These are phyloP conservation scores for Vulpes vulpes DNA, from an alignment of 2,113 vertebrate genomes.

Conservation along the genomic window DNA sequence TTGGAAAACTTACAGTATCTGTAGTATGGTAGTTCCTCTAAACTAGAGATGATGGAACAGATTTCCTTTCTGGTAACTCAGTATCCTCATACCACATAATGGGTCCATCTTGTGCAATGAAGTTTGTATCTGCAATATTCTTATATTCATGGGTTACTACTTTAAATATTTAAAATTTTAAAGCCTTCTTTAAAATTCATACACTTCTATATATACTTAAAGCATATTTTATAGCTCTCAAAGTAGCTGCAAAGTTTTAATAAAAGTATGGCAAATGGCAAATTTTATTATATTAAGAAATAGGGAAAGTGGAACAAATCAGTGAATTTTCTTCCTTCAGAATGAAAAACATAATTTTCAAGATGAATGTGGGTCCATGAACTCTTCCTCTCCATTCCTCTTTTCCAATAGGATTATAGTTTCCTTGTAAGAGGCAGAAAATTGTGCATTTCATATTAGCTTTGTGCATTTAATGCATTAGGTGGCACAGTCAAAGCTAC, in stretches of 20 bases:
- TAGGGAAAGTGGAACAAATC: not conserved
- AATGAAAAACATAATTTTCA: not conserved
- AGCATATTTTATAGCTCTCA: not conserved
- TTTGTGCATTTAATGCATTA: not conserved
- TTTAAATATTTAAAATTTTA: not conserved
- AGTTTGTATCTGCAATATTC: not conserved
- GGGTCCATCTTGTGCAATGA: not conserved
- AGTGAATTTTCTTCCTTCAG: not conserved
- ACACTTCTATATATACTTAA: not conserved
- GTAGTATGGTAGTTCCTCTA: not conserved
- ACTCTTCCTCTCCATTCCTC: not conserved
- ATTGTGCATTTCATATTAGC: not conserved
- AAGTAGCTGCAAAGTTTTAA: constrained; percentile 18
- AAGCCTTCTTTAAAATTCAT: not conserved
- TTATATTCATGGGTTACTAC: not conserved
- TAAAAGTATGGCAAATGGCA: not conserved
- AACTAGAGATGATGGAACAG: not conserved
- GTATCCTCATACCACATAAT: not conserved
- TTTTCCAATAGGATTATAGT: not conserved
- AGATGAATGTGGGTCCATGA: not conserved
- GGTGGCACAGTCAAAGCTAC: not conserved
- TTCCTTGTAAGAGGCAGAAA: not conserved
- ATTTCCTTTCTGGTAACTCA: not conserved
- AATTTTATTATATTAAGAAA: not conserved
- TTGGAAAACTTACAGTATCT: not conserved